Base-by-base conservation (phyloP, 2,113 vertebrate genomes). In the Azemiops feae region DNA sequence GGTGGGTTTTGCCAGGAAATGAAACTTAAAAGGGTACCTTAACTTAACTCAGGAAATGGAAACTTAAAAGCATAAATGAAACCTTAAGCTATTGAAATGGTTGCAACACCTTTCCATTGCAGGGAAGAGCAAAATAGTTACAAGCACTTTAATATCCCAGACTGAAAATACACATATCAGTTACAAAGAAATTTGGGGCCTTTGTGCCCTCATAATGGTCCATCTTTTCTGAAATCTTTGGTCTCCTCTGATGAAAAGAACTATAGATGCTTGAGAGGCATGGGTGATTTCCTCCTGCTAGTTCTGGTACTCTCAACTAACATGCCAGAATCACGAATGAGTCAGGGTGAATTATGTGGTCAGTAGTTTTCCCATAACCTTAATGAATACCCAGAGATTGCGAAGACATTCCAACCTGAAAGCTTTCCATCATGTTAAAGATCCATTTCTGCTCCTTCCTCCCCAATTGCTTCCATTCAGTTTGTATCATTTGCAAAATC, bases 401-500 rank as follows among this genome's bases (percentile, higher is more conserved):
- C 30, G 22, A 25, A 90, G 58, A n/a, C n/a, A 47, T 30, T 88
- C 30, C 18, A 64, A 2, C 18, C 18, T 64, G n/a, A 92, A 69
- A 27, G 3, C 4, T 43, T 74, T 34, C 58, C 9, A 69, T 74
- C 43, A 27, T 27, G 8, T 50, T 2, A 30, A 27, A 45, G 27
- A 6, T n/a, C 53, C 53, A 16, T 85, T 90, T 43, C 25, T 85
- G 6, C 23, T 54, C 45, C 50, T 14, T 18, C 4, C 86, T 52
- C 86, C 86, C 30, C 30, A 4, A 2, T 60, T 90, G 0, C 16
- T 86, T 14, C 34, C 58, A 1, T 57, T 45, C 23, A 74, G 81
- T 92, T 89, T 92, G 94, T 90, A 96, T 96, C 94, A 87, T 60
- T 97, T 97, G 97, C 92, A 92, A 3, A 93, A 96, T 92, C 96